phyloP scores from a whole-genome alignment of 2,113 vertebrate genomes.

The Callopanchax toddi region DNA sequence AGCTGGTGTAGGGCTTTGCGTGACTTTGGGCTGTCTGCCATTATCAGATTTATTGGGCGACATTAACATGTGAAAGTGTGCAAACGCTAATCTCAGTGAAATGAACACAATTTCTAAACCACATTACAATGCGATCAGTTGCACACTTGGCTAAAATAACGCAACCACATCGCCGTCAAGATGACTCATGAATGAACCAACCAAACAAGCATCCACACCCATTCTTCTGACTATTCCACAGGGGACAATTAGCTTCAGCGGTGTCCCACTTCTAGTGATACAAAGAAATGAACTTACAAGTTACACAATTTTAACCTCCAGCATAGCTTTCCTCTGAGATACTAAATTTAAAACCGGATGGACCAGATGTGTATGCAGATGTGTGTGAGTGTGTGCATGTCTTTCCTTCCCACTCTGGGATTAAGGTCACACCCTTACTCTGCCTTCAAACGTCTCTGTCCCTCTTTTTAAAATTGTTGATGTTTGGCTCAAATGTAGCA shows the following conservation, averaged over 20 bases:
- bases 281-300: not conserved
- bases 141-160: not conserved
- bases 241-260: conserved; percentile 6
- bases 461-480: conserved; percentile 8
- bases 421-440: conserved; percentile 63
- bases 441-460: conserved; percentile 3
- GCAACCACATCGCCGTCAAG: not conserved
- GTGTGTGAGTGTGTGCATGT: conserved; percentile 15
- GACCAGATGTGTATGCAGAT: conserved; percentile 52
- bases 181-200: conserved; percentile 35
- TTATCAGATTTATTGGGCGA: not conserved
- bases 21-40: not conserved
- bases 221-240: too few relatives aligned
- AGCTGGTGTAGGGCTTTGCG: conserved; percentile 46
- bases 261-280: conserved; percentile 30
- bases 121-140: not conserved
- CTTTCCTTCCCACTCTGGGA: conserved; percentile 44
- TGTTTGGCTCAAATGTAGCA: conserved; percentile 16
- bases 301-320: conserved; percentile 15
- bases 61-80: conserved; percentile 25
- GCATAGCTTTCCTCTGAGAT: conserved; percentile 39
- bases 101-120: too few relatives aligned
- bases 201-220: conserved; percentile 43
- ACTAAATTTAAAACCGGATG: conserved; percentile 59
- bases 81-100: conserved; percentile 1